Evolutionary conservation across 2,888 invertebrate species (phyloP).

Genomic region (Panopea generosa): DNA sequence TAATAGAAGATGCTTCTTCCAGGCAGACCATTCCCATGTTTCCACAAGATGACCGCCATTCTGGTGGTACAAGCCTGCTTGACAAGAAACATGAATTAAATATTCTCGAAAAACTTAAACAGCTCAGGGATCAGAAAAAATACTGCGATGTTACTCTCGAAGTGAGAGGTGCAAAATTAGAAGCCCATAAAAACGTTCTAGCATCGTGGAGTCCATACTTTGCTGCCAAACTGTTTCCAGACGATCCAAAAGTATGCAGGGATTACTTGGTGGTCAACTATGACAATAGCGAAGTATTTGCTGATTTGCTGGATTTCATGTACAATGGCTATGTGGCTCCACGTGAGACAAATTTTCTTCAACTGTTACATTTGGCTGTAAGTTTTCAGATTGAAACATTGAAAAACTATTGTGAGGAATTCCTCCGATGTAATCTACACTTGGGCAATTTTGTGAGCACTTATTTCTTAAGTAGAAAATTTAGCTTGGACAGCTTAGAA

Average conservation of each 20-base stretch:
- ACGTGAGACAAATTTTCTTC: slow-evolving; percentile 88
- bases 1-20: slow-evolving; percentile 32
- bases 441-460: slow-evolving; percentile 89
- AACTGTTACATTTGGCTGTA: slow-evolving; percentile 88
- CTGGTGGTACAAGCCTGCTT: slow-evolving; percentile 13
- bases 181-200: slow-evolving; percentile 88
- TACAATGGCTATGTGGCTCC: slow-evolving; percentile 89
- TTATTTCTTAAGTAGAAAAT: slow-evolving; percentile 88
- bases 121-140: slow-evolving; percentile 86
- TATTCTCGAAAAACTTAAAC: slow-evolving; percentile 70
- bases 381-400: slow-evolving; percentile 88
- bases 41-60: slow-evolving; percentile 10
- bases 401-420: slow-evolving; percentile 89
- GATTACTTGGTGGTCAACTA: slow-evolving; percentile 68
- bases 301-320: slow-evolving; percentile 88
- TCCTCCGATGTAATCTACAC: slow-evolving; percentile 88
- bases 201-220: slow-evolving; percentile 89
- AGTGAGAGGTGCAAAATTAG: slow-evolving; percentile 87
- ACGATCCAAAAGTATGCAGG: slow-evolving; percentile 53
- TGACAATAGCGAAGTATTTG: slow-evolving; percentile 88
- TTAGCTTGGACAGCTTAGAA: slow-evolving; percentile 87
- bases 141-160: slow-evolving; percentile 89
- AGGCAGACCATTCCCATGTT: slow-evolving; percentile 26
- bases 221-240: slow-evolving; percentile 84
- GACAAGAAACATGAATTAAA: slow-evolving; percentile 62